A percentile compares a stretch with the other conserved stretches of the same genome.
Evolutionary conservation across 2,113 vertebrate species (phyloP).

Genomic region (Neogale vison): DNA sequence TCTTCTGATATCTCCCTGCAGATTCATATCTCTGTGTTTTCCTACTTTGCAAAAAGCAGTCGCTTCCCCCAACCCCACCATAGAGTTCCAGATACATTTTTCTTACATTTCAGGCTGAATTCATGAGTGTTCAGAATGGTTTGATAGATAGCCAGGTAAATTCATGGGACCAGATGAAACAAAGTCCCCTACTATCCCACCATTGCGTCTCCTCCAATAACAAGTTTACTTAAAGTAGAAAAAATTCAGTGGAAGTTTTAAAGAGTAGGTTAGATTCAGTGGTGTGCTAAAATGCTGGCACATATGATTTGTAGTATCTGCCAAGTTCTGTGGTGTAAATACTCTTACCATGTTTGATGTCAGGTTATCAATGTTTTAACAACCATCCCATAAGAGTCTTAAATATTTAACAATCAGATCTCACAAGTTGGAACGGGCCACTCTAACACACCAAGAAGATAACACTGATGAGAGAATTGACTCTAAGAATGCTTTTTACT

Average conservation of each 20-base stretch:
- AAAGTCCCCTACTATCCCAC: too few relatives aligned
- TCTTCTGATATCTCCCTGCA: too few relatives aligned
- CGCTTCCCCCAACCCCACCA: too few relatives aligned
- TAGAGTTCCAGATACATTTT: too few relatives aligned
- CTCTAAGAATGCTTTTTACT: neutral
- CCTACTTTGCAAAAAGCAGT: too few relatives aligned
- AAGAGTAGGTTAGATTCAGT: neutral
- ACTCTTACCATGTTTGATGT: neutral
- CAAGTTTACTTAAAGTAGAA: too few relatives aligned
- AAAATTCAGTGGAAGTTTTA: neutral
- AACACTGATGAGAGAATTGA: neutral
- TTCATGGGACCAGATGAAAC: too few relatives aligned
- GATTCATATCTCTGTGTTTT: too few relatives aligned
- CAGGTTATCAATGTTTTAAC: neutral
- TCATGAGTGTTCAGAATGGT: too few relatives aligned
- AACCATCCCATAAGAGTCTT: neutral
- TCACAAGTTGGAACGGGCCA: neutral
- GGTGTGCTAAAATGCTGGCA: neutral
- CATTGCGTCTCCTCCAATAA: too few relatives aligned
- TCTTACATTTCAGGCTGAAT: too few relatives aligned
- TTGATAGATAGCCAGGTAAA: too few relatives aligned
- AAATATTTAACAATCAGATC: neutral
- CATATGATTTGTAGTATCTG: neutral
- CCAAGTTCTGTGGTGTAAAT: neutral
- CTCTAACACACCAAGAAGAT: neutral